Evolutionary conservation across 2,797 vertebrate species (phyloP).

Genomic region (Moxostoma hubbsi): DNA sequence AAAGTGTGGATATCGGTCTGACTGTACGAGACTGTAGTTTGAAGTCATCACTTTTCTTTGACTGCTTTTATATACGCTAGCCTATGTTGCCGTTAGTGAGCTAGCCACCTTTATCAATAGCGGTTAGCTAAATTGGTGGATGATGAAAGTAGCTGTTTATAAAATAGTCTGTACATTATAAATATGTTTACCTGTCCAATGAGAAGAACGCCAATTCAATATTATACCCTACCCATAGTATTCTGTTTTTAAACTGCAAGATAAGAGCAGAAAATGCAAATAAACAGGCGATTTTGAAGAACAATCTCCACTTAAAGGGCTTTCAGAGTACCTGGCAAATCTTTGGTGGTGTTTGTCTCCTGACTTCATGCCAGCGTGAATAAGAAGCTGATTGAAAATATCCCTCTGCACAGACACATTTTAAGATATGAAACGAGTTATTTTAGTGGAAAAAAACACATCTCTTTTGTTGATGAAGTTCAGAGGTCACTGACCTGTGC

Average conservation of each 20-base stretch:
- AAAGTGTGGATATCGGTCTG: too few relatives aligned
- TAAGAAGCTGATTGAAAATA: constrained; percentile 89
- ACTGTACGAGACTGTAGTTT: too few relatives aligned
- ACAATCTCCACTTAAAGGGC: neutral
- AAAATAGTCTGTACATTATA: too few relatives aligned
- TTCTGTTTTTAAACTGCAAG: neutral
- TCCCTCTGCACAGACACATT: constrained; percentile 82
- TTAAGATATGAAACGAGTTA: constrained; percentile 35
- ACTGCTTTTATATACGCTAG: too few relatives aligned
- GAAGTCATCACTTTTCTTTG: too few relatives aligned
- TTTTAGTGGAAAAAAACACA: constrained; percentile 2
- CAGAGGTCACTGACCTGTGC: constrained; percentile 83
- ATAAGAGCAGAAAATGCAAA: constrained; percentile 3
- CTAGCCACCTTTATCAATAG: too few relatives aligned
- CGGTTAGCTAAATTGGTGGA: too few relatives aligned
- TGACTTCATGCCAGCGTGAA: constrained; percentile 89
- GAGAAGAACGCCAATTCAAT: too few relatives aligned
- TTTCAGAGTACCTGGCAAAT: constrained; percentile 82
- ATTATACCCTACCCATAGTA: too few relatives aligned
- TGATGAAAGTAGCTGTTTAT: too few relatives aligned
- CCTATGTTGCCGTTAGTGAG: too few relatives aligned
- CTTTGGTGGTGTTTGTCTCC: constrained; percentile 79
- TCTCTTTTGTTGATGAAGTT: neutral
- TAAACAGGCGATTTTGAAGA: neutral
- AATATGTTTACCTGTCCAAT: too few relatives aligned